Evolutionary conservation across 2,888 invertebrate genomes (phyloP), one percentile per base, ranked within the genome.

Genomic region (Ametastegia equiseti): DNA sequence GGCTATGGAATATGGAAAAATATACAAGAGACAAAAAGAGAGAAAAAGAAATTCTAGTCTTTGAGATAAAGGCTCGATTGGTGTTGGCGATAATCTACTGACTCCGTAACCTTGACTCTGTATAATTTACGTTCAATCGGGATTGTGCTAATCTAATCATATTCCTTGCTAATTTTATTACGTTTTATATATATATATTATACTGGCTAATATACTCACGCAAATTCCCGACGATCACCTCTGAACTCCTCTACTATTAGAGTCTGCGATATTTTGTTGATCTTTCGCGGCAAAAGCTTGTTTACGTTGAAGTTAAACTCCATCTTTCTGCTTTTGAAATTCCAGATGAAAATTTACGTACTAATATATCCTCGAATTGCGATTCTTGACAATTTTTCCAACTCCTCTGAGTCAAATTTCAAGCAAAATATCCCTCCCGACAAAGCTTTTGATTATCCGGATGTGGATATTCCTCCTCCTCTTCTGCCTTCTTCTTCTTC

Each of bases 231-330:
- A 19, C 91, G 89, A 85, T 91, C 90, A 30, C 91, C 91, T 79
- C 87, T 88, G 80, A 91, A 91, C 80, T 89, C 89, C 81, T 91
- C 91, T 15, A 91, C 90, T 73, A 91, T 84, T 39, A 91, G 88
- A 42, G 88, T 90, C 54, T 91, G 90, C 65, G 89, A 90, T 83
- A 91, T 89, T 87, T 90, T 91, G 87, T 91, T 91, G 85, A 91
- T 91, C 84, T 88, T 89, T 83, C 87, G 88, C 19, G 91, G 91
- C 80, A 91, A 83, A 42, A 91, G 87, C 83, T 87, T 89, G 84
- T 91, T 91, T 60, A 91, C 86, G 86, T 90, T 89, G 86, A 91
- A 91, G 83, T 89, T 89, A 85, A 91, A 91, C 86, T 91, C 91
- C 91, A 91, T 91, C 65, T 84, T 73, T 1, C 0, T n/a, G 7